Evolutionary conservation across 2,797 vertebrate genomes (phyloP).

Genomic region (Myiotriccus ornatus): DNA sequence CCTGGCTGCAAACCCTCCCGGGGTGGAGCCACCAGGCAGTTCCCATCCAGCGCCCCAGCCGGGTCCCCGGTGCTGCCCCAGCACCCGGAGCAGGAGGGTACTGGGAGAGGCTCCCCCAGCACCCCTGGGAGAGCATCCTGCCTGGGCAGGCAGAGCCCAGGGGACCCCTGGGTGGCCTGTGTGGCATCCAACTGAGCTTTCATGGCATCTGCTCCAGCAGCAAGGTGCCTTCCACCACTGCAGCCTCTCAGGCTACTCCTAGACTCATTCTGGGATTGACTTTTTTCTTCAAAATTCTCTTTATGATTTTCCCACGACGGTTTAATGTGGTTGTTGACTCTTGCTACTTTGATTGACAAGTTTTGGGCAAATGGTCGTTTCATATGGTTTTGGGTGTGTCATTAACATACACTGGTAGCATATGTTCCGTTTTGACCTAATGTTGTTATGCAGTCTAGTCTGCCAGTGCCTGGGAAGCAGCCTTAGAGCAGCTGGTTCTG

Average conservation of each 20-base stretch:
- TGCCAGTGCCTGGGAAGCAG: not conserved
- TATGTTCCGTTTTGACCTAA: not conserved
- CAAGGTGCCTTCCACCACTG: not conserved
- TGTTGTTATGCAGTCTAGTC: not conserved
- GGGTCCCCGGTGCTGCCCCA: too few species aligned
- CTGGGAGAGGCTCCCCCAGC: not conserved
- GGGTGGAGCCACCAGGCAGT: fast-evolving
- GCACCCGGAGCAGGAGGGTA: fast-evolving
- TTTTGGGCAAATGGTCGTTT: not conserved
- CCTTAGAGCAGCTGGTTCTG: not conserved
- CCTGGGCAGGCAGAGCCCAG: fast-evolving
- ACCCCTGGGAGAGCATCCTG: fast-evolving
- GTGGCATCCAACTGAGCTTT: fast-evolving
- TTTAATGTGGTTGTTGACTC: not conserved
- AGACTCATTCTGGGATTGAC: not conserved
- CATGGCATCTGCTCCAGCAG: fast-evolving
- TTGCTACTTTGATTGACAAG: not conserved
- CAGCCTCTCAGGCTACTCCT: not conserved
- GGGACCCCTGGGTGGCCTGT: fast-evolving
- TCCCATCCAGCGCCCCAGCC: fast-evolving
- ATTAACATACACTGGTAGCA: fast-evolving
- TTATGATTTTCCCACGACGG: not conserved
- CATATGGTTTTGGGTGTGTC: not conserved
- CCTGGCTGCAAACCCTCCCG: fast-evolving
- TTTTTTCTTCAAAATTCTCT: not conserved